Evolutionary conservation across 2,797 vertebrate genomes (phyloP).

Genomic region (Peromyscus melanophrys): DNA sequence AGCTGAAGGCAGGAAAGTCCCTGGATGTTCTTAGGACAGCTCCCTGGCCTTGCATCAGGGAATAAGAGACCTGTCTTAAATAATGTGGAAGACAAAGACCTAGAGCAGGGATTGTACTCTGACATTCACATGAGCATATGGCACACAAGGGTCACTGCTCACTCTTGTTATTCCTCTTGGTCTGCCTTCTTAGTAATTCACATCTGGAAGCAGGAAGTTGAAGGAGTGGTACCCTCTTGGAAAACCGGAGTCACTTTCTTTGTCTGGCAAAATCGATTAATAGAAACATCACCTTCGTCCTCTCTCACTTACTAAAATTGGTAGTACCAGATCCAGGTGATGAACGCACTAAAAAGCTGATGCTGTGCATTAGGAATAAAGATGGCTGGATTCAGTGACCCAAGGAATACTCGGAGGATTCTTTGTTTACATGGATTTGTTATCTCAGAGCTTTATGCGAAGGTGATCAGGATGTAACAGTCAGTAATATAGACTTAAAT

Average conservation of each 20-base stretch:
- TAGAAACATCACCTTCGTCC: neutral
- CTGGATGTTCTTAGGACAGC: neutral
- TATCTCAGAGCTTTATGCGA: neutral
- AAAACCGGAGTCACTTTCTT: neutral
- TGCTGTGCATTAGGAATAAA: neutral
- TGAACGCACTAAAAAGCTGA: neutral
- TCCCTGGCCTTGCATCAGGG: neutral
- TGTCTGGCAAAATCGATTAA: neutral
- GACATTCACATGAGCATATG: too few relatives aligned
- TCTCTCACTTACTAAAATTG: neutral
- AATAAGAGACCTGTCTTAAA: neutral
- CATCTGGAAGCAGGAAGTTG: slow-evolving; percentile 2
- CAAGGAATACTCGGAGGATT: neutral
- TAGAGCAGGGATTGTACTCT: neutral
- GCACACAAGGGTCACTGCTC: neutral
- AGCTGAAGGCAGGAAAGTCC: neutral
- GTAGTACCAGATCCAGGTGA: neutral
- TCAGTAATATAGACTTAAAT: neutral
- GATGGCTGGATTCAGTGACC: neutral
- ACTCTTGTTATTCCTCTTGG: neutral
- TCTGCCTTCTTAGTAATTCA: slow-evolving; percentile 11
- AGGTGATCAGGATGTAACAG: neutral
- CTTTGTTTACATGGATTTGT: neutral
- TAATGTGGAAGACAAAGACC: neutral
- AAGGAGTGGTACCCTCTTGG: neutral